Evolutionary conservation across 2,113 vertebrate genomes (phyloP).

Genomic region (Pangasianodon hypophthalmus): DNA sequence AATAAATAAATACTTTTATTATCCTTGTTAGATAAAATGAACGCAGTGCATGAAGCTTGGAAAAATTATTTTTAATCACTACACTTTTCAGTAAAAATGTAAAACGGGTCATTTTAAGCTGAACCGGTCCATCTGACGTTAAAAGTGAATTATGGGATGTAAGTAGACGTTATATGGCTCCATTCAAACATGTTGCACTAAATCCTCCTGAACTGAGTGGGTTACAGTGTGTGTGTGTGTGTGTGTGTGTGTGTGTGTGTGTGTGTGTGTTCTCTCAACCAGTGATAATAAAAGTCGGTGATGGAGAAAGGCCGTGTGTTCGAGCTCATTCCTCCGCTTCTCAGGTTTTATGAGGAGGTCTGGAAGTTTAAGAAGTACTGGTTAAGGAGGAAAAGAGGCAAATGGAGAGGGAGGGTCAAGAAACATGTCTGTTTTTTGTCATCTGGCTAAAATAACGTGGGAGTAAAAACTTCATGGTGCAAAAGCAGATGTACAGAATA

Average conservation of each 20-base stretch:
- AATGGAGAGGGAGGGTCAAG: not conserved
- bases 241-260: constrained; percentile 43
- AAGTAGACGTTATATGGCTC: constrained; percentile 19
- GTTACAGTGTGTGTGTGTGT: constrained; percentile 23
- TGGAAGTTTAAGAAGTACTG: not conserved
- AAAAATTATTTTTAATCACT: not conserved
- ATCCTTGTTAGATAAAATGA: not conserved
- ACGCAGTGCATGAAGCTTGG: not conserved
- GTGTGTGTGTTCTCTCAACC: constrained; percentile 24
- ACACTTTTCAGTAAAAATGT: not conserved
- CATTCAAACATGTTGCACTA: constrained; percentile 14
- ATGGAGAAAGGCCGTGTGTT: constrained; percentile 43
- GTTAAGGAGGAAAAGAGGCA: not conserved
- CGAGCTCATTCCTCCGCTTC: constrained; percentile 37
- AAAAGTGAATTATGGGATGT: constrained; percentile 24
- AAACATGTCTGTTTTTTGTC: constrained; percentile 18
- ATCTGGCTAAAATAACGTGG: constrained; percentile 4
- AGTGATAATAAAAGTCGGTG: constrained; percentile 50
- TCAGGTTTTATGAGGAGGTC: constrained; percentile 26
- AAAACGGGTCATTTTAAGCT: not conserved
- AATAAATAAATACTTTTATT: not conserved
- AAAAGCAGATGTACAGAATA: constrained; percentile 5
- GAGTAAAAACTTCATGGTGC: not conserved
- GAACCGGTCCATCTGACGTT: not conserved
- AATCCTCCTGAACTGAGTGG: constrained; percentile 17